phyloP scores from a whole-genome alignment of 2,113 vertebrate species.

The Eurypyga helias region DNA sequence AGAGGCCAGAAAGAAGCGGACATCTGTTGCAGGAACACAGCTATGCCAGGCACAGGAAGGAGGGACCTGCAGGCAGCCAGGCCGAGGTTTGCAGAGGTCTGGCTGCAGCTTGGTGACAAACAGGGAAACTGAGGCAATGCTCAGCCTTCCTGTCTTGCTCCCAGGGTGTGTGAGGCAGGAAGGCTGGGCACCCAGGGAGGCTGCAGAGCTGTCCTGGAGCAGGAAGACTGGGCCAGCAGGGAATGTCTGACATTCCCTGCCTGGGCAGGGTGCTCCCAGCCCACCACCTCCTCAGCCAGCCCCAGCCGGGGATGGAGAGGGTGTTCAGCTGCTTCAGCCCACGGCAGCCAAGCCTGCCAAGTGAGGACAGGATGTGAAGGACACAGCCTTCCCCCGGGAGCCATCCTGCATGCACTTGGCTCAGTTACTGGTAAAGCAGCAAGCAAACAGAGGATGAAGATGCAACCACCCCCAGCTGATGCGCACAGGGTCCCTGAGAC shows the following conservation, averaged over 20 bases:
- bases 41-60: background rate
- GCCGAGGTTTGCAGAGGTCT: rapidly evolving
- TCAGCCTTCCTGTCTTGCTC: background rate
- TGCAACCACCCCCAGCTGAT: background rate
- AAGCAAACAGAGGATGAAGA: background rate
- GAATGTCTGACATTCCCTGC: rapidly evolving
- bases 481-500: rapidly evolving
- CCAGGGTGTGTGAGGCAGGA: background rate
- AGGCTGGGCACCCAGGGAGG: background rate
- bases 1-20: background rate
- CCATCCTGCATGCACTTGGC: background rate
- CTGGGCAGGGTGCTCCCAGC: background rate
- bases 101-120: no score
- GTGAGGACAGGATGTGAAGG: background rate
- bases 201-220: background rate
- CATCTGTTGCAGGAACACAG: background rate
- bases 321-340: background rate
- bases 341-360: background rate
- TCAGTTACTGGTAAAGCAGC: rapidly evolving
- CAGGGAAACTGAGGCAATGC: background rate
- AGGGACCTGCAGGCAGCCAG: background rate
- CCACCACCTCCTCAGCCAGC: background rate
- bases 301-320: background rate
- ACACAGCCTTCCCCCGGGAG: background rate
- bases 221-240: background rate